A percentile compares a stretch with the other conserved stretches of the same genome.
Conservation (phyloP, 2,888 invertebrate species). For the Digitonthophagus gazella region DNA sequence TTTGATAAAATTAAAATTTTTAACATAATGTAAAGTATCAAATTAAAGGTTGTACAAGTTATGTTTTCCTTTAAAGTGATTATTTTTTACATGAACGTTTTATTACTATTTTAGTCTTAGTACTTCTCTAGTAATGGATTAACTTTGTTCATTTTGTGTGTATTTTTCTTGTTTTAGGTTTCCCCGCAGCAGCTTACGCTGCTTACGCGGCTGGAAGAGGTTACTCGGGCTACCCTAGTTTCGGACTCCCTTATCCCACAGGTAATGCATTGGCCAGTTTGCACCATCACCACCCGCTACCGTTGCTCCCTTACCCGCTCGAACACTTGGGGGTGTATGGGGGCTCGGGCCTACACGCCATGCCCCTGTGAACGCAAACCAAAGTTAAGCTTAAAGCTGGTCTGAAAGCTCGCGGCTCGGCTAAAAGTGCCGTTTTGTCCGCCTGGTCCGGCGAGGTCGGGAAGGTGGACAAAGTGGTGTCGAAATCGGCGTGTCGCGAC, state of each 20-base stretch:
- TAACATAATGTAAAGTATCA: too few species aligned
- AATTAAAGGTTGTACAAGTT: too few species aligned
- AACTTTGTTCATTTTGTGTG: neutral
- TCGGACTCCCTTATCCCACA: constrained; percentile 97
- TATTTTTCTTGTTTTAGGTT: constrained; percentile 62
- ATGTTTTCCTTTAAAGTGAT: too few species aligned
- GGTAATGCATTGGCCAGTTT: constrained; percentile 85
- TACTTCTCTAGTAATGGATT: neutral
- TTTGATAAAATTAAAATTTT: too few species aligned
- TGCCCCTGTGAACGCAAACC: constrained; percentile 70
- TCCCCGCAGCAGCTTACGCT: constrained; percentile 91
- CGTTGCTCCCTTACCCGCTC: constrained; percentile 66
- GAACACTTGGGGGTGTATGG: constrained; percentile 62
- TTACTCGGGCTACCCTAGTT: constrained; percentile 96
- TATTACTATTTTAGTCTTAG: neutral
- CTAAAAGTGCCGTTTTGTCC: constrained; percentile 18
- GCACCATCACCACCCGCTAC: constrained; percentile 59
- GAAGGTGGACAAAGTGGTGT: constrained; percentile 15
- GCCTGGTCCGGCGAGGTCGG: neutral
- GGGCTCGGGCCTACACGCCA: constrained; percentile 65
- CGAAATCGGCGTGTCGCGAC: constrained; percentile 18
- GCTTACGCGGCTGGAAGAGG: constrained; percentile 95
- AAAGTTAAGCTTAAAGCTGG: constrained; percentile 29
- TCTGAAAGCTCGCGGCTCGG: constrained; percentile 25
- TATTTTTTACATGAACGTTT: too few species aligned